A percentile compares a stretch with the other conserved stretches of the same genome.
Conservation (phyloP, 2,797 vertebrate genomes). For the Peromyscus melanophrys region DNA sequence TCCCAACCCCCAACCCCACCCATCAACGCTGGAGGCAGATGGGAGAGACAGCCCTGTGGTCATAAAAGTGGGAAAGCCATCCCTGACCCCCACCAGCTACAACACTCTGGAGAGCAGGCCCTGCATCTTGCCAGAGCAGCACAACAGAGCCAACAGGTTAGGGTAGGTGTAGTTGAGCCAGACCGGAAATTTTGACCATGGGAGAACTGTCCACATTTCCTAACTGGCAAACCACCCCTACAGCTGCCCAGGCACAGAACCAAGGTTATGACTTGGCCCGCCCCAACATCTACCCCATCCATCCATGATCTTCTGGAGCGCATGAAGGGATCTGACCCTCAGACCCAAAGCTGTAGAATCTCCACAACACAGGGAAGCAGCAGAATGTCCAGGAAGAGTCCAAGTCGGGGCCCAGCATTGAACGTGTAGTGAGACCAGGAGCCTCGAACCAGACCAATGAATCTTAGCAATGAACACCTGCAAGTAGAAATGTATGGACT, state of each 20-base stretch:
- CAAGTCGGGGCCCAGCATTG: no score
- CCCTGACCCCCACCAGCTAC: neutral
- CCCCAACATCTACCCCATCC: neutral
- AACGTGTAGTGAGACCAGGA: no score
- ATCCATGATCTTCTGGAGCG: neutral
- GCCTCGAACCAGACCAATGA: neutral
- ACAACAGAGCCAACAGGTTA: neutral
- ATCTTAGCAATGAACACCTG: neutral
- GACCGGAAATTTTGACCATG: neutral
- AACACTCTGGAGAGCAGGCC: neutral
- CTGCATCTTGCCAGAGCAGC: no score
- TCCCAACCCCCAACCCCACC: no score
- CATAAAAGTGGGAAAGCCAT: neutral
- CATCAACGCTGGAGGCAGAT: no score
- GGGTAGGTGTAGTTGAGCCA: neutral
- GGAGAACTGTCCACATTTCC: neutral
- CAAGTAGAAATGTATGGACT: neutral
- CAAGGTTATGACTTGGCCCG: neutral
- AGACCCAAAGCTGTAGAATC: neutral
- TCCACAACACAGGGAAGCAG: neutral
- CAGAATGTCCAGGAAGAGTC: neutral
- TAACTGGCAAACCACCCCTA: neutral
- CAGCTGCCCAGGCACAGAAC: neutral
- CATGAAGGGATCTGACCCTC: neutral
- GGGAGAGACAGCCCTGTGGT: neutral